Percentiles rank a stretch among this genome's conserved stretches.
These are phyloP conservation scores for Eulimnadia texana DNA, from an alignment of 1,140 invertebrate genomes.

Conservation along the genomic window DNA sequence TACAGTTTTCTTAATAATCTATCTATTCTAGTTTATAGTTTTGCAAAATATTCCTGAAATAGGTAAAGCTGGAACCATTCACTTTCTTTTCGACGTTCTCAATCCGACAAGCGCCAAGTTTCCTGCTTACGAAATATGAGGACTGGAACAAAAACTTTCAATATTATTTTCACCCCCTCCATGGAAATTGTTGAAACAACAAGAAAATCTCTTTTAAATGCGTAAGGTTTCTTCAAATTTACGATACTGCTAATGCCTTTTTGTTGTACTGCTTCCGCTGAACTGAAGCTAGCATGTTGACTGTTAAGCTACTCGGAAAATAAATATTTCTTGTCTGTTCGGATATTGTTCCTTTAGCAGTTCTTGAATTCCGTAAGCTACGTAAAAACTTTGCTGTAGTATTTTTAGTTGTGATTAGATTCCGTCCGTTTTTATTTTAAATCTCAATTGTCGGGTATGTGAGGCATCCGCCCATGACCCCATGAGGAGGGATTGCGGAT, in stretches of 20 bases:
- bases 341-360: too few relatives aligned
- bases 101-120: constrained; percentile 46
- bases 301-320: not conserved
- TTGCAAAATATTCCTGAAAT: constrained; percentile 21
- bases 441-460: too few relatives aligned
- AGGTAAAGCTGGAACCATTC: constrained; percentile 48
- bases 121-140: constrained; percentile 35
- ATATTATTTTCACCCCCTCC: not conserved
- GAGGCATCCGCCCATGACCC: too few relatives aligned
- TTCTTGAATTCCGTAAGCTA: too few relatives aligned
- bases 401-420: too few relatives aligned
- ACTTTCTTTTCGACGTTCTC: constrained; percentile 48
- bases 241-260: not conserved
- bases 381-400: too few relatives aligned
- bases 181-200: not conserved
- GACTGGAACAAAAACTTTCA: not conserved
- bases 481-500: too few relatives aligned
- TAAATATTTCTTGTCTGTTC: too few relatives aligned
- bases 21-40: not conserved
- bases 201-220: not conserved
- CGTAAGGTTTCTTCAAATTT: too few relatives aligned
- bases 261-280: not conserved
- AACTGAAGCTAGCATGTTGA: not conserved
- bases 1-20: not conserved
- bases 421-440: too few relatives aligned